Conservation (phyloP, 2,113 vertebrate species). For the Cyphomyrus plagiostoma region DNA sequence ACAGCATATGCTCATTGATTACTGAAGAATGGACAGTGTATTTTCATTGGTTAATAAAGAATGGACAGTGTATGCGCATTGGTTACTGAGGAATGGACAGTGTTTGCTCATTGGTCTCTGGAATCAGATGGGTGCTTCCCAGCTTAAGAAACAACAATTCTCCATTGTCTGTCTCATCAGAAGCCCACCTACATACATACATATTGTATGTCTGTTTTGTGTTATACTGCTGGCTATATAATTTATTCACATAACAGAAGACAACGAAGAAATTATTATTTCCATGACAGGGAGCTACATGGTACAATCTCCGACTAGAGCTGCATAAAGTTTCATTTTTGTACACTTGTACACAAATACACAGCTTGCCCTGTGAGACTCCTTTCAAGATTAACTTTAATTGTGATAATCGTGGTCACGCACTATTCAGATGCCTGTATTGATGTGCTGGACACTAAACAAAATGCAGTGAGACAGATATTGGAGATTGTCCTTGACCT, state of each 20-base stretch:
- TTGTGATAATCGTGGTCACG: not conserved
- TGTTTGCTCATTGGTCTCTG: not conserved
- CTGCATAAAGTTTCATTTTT: not conserved
- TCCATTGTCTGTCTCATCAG: not conserved
- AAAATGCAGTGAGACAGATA: not conserved
- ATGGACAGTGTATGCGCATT: not conserved
- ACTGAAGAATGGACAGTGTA: not conserved
- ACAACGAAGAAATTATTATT: not conserved
- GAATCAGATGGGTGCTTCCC: not conserved
- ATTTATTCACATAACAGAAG: not conserved
- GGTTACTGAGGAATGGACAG: not conserved
- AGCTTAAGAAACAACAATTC: not conserved
- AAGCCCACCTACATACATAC: not conserved
- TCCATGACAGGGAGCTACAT: not conserved
- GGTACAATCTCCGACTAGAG: not conserved
- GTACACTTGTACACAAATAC: not conserved
- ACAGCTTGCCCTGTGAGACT: not conserved
- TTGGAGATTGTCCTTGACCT: not conserved
- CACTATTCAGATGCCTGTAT: not conserved
- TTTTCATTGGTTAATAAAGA: not conserved
- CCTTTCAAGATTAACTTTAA: not conserved
- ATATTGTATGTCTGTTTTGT: not conserved
- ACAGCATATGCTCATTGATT: not conserved
- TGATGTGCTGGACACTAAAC: not conserved
- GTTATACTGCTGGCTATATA: not conserved